Evolutionary conservation across 2,888 invertebrate species (phyloP).

Genomic region (Heliconius ethilla): DNA sequence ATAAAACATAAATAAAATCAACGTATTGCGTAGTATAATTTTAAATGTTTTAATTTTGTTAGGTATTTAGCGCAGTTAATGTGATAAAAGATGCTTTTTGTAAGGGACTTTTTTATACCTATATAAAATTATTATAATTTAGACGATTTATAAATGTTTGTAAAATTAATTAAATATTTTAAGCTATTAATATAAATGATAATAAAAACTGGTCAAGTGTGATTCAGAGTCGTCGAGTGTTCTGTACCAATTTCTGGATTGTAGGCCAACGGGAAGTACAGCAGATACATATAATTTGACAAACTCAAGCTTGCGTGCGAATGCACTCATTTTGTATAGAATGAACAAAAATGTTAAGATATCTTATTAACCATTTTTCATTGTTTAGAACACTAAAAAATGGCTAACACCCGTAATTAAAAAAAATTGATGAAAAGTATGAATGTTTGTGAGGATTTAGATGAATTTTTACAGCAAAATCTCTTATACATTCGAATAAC

Average conservation of each 20-base stretch:
- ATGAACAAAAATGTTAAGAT: no score
- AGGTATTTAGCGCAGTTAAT: constrained; percentile 12
- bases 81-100: constrained; percentile 22
- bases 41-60: constrained; percentile 4
- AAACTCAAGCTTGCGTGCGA: no score
- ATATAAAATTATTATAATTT: not conserved
- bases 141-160: not conserved
- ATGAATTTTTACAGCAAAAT: no score
- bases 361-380: no score
- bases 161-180: constrained; percentile 30
- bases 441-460: no score
- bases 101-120: not conserved
- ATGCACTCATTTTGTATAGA: no score
- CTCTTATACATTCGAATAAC: no score
- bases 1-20: not conserved
- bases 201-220: constrained; percentile 9
- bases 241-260: no score
- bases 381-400: not conserved
- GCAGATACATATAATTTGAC: no score
- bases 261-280: no score
- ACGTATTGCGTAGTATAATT: constrained; percentile 10
- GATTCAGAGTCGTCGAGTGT: not conserved
- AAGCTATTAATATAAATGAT: constrained; percentile 5
- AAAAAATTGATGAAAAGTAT: no score
- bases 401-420: no score